Evolutionary conservation across 2,113 vertebrate species (phyloP).

Genomic region (Corydoras maculifer): DNA sequence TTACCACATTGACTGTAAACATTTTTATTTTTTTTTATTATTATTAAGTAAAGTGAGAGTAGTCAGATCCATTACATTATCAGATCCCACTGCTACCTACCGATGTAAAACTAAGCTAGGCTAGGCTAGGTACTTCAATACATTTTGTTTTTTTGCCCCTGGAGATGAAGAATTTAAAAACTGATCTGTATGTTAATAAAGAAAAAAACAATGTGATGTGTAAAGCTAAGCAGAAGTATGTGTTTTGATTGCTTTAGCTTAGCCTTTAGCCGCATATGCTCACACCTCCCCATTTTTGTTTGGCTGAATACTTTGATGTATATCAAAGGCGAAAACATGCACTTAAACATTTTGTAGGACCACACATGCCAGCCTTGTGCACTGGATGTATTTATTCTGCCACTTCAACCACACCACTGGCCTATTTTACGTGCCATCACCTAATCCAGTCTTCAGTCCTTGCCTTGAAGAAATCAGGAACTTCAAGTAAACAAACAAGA

Average conservation of each 20-base stretch:
- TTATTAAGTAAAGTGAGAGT: no score
- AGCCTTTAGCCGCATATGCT: neutral
- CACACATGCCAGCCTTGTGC: constrained; percentile 2
- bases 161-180: no score
- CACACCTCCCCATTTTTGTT: neutral
- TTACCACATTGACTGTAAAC: no score
- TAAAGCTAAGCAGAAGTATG: no score
- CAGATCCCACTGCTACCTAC: no score
- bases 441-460: constrained; percentile 14
- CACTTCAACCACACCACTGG: constrained; percentile 17
- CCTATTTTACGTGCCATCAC: constrained; percentile 9
- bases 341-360: neutral
- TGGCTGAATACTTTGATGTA: neutral
- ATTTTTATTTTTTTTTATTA: no score
- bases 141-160: no score
- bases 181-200: no score
- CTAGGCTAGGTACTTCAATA: no score
- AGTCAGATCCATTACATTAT: no score
- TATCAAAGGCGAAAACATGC: neutral
- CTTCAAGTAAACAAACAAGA: constrained; percentile 21
- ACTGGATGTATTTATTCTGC: constrained; percentile 12
- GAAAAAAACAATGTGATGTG: no score
- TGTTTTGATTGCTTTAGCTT: neutral
- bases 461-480: constrained; percentile 21
- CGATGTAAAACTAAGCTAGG: no score